phyloP scores from a whole-genome alignment of 2,113 vertebrate species.

The Chionis minor region DNA sequence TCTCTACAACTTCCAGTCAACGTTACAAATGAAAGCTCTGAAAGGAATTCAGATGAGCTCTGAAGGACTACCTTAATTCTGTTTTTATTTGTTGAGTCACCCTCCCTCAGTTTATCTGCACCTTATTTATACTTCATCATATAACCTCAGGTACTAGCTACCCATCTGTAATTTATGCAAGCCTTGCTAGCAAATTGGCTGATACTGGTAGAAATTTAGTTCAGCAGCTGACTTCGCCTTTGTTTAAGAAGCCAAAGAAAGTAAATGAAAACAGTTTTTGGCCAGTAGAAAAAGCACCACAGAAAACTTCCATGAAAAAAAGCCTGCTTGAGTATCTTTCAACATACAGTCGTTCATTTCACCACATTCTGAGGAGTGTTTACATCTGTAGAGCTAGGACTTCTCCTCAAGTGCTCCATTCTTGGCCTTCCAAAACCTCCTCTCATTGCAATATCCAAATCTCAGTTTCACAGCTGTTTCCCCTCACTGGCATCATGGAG shows the following conservation, averaged over 20 bases:
- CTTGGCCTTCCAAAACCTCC: neutral
- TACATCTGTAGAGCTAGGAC: neutral
- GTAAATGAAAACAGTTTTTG: neutral
- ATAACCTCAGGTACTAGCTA: fast-evolving
- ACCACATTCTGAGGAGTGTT: neutral
- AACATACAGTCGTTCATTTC: neutral
- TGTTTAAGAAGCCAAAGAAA: neutral
- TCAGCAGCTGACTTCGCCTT: neutral
- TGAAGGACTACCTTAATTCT: neutral
- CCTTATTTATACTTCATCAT: neutral
- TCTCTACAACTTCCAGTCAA: neutral
- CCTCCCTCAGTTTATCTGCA: neutral
- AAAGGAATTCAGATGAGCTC: neutral
- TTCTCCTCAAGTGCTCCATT: neutral
- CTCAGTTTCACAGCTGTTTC: neutral
- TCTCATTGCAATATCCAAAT: neutral
- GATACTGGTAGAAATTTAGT: neutral
- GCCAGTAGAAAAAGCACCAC: neutral
- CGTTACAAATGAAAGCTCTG: neutral
- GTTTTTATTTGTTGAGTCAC: neutral
- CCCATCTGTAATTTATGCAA: neutral
- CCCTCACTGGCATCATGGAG: neutral
- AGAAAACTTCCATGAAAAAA: neutral
- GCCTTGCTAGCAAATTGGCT: neutral
- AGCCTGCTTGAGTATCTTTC: neutral